These are phyloP conservation scores for Thomomys bottae DNA, from an alignment of 2,113 vertebrate species.

Conservation along the genomic window DNA sequence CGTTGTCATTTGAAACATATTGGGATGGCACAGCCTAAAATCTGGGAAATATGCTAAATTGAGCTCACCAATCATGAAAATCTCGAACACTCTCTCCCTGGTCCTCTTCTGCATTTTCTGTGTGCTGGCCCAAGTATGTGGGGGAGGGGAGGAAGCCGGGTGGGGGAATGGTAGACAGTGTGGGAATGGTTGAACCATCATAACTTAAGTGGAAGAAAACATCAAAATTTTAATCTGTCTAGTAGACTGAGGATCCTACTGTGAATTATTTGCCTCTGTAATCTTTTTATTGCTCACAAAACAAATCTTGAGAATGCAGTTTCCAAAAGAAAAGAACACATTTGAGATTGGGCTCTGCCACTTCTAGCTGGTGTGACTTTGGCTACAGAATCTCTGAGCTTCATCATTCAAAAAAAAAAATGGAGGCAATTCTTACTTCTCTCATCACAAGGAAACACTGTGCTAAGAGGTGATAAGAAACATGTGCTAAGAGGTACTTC, in stretches of 20 bases:
- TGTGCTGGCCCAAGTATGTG: no score
- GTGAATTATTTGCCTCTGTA: not conserved
- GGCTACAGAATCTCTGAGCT: not conserved
- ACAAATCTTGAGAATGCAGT: not conserved
- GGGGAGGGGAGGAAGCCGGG: no score
- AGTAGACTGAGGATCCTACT: not conserved
- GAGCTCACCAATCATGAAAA: constrained; percentile 24
- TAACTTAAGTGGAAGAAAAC: not conserved
- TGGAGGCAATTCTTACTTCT: not conserved
- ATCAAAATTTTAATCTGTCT: constrained; percentile 1
- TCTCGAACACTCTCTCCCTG: not conserved
- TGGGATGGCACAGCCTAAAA: constrained; percentile 19
- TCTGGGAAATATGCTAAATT: not conserved
- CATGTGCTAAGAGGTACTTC: not conserved
- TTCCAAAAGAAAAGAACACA: not conserved
- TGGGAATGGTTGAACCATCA: not conserved
- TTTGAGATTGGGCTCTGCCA: not conserved
- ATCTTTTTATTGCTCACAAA: not conserved
- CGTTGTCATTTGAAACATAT: not conserved
- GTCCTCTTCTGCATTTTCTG: not conserved
- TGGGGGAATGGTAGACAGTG: no score
- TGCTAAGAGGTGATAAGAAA: constrained; percentile 8
- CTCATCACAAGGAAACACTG: not conserved
- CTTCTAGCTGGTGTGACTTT: not conserved
- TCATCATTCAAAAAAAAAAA: constrained; percentile 17